Evolutionary conservation across 1,140 invertebrate genomes (phyloP).

Genomic region (Sycophila sp.): DNA sequence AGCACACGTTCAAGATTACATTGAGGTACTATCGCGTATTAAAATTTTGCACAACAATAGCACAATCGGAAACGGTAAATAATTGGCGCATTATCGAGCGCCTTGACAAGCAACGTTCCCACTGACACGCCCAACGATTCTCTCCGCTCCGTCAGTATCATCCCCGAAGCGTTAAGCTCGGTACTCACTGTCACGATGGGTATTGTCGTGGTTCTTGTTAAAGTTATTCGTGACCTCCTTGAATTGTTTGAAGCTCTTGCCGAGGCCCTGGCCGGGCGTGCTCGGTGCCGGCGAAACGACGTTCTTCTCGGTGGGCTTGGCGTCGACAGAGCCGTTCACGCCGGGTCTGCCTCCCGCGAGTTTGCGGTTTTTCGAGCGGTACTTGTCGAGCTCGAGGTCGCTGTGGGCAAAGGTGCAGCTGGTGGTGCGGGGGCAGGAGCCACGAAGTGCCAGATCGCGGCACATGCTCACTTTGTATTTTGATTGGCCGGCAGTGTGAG

Average conservation of each 20-base stretch:
- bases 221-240: conserved; percentile 55
- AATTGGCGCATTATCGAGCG: too few relatives aligned
- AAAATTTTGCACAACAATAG: too few relatives aligned
- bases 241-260: conserved; percentile 57
- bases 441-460: conserved; percentile 80
- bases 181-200: conserved; percentile 52
- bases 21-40: too few relatives aligned
- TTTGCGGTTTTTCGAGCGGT: conserved; percentile 71
- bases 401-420: conserved; percentile 94
- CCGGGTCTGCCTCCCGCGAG: conserved; percentile 58
- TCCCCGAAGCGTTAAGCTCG: too few relatives aligned
- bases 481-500: conserved; percentile 70
- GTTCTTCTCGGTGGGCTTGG: conserved; percentile 53
- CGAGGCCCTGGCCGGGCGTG: background rate
- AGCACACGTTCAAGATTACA: too few relatives aligned
- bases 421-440: conserved; percentile 84
- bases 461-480: conserved; percentile 95
- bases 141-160: too few relatives aligned
- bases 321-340: conserved; percentile 46
- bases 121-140: too few relatives aligned
- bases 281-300: background rate
- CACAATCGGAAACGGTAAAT: too few relatives aligned
- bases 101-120: too few relatives aligned
- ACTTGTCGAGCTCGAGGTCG: conserved; percentile 88
- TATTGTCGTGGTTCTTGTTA: conserved; percentile 54